Base-by-base conservation (phyloP, 2,113 vertebrate genomes). In the Eira barbara region DNA sequence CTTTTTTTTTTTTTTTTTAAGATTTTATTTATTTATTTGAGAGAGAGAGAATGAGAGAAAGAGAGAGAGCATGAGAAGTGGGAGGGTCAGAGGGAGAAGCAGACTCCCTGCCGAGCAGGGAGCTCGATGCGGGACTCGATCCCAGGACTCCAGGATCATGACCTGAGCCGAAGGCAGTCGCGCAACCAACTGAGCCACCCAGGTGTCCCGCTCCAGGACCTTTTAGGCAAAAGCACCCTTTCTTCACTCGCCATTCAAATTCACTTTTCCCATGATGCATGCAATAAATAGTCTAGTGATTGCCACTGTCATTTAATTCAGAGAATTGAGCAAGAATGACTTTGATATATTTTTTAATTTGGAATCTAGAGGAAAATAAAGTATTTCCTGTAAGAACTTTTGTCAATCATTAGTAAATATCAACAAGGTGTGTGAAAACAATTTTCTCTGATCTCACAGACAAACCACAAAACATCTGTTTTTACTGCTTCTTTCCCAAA, bases 401-500 rank as follows among this genome's bases (percentile, higher is more conserved):
- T 52, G 25, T 89, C 39, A 11, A 10, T 94, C 57, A 71, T 87
- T 61, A 83, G 27, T 36, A 88, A 90, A 88, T 85, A 63, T 93
- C 49, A 95, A 31, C 42, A 83, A 93, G 61, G 25, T 63, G 15
- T 49, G 47, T 79, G 65, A 89, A 96, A 85, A 91, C 73, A 95
- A 82, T 89, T 83, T 94, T 80, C 73, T 95, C 25, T 95, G 89
- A 86, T 63, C 12, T 21, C 89, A 73, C 31, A 93, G 89, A 84
- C 59, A 92, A 91, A 96, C 65, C 27, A 87, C 23, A 87, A 94
- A 96, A 84, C 61, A 97, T 94, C 49, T 49, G 71, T 79, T 96
- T 97, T 89, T 74, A 76, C 12, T 67, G 63, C n/a, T 67, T 88
- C 34, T 95, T 95, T 59, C n/a, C 49, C 29, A 85, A 61, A 94